phyloP scores from a whole-genome alignment of 2,113 vertebrate genomes.

The Misgurnus mizolepis region DNA sequence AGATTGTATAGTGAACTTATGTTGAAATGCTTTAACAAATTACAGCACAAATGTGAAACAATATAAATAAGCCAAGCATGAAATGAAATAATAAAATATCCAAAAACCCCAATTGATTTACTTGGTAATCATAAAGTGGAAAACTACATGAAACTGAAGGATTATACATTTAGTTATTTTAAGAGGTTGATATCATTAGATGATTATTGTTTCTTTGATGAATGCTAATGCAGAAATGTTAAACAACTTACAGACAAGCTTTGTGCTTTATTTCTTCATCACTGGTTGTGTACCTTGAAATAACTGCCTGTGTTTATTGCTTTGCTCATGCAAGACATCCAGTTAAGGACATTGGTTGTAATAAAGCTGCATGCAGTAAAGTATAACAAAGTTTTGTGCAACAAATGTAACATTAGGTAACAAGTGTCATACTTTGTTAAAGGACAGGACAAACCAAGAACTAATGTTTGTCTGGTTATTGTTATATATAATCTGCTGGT shows the following conservation, averaged over 20 bases:
- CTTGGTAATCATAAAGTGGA: background rate
- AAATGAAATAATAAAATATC: background rate
- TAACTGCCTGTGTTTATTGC: no score
- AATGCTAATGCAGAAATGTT: background rate
- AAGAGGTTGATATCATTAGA: background rate
- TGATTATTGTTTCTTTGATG: background rate
- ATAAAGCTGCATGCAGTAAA: background rate
- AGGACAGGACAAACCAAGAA: no score
- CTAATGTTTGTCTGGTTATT: no score
- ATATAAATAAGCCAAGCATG: slow-evolving; percentile 28
- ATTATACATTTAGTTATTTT: background rate
- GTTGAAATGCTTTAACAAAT: background rate
- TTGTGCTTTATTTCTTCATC: background rate
- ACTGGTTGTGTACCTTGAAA: no score
- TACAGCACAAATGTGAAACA: background rate
- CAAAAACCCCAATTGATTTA: background rate
- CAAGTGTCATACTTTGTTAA: no score
- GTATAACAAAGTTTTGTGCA: no score
- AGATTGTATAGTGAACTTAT: background rate
- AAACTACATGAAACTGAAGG: background rate
- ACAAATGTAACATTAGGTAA: no score
- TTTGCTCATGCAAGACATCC: background rate
- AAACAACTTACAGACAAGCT: background rate
- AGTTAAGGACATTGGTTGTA: background rate
- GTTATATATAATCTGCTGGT: no score